Percentiles rank a stretch among this genome's conserved stretches.
These are phyloP conservation scores for Lepidocolaptes lacrymiger DNA, from an alignment of 2,797 vertebrate species.

Conservation along the genomic window DNA sequence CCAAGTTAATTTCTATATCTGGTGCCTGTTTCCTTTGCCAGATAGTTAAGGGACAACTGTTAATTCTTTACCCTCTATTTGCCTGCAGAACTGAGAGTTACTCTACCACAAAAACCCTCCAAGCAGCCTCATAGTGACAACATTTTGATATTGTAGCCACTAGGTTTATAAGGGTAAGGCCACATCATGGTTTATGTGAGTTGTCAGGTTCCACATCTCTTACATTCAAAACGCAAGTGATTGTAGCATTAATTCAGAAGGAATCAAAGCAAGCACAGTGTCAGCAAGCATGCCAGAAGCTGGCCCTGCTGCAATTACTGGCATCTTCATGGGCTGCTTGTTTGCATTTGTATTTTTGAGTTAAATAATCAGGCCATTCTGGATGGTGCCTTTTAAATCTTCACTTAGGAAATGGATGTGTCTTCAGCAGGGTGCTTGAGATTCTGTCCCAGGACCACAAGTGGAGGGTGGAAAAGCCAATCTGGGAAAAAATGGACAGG, in stretches of 20 bases:
- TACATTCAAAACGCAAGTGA: background rate
- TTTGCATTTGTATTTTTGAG: background rate
- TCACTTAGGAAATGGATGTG: background rate
- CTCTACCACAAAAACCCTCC: background rate
- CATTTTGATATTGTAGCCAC: background rate
- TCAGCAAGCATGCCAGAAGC: background rate
- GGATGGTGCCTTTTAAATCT: background rate
- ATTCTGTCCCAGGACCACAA: background rate
- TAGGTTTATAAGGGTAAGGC: background rate
- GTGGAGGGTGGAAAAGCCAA: rapidly evolving
- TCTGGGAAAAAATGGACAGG: background rate
- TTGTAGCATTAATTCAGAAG: background rate
- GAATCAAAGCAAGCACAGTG: background rate
- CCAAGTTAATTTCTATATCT: background rate
- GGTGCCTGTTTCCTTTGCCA: background rate
- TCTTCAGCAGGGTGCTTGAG: background rate
- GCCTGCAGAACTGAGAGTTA: background rate
- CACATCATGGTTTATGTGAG: background rate
- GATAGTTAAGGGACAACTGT: background rate
- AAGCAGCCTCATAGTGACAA: background rate
- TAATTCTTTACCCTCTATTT: background rate
- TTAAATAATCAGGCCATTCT: background rate
- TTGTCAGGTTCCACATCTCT: background rate
- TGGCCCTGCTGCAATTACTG: background rate
- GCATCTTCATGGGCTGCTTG: background rate